Evolutionary conservation across 2,888 invertebrate species (phyloP).

Genomic region (Lasioglossum calceatum): DNA sequence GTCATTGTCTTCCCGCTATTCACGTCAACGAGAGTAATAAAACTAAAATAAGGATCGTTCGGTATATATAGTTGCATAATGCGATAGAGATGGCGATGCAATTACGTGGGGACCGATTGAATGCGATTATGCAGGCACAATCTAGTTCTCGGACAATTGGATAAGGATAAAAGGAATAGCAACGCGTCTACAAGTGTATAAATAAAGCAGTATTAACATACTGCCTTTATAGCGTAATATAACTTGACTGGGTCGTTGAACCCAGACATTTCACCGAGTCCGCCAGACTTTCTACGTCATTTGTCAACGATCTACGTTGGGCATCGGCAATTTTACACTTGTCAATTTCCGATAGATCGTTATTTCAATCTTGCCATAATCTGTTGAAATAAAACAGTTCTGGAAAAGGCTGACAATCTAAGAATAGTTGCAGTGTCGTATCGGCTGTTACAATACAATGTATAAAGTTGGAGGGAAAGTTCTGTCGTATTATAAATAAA

Average conservation of each 20-base stretch:
- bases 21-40: not conserved
- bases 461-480: too few species aligned
- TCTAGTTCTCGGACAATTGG: not conserved
- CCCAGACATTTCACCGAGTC: not conserved
- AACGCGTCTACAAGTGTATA: not conserved
- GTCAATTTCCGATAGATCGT: not conserved
- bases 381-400: too few species aligned
- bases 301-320: not conserved
- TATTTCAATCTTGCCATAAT: too few species aligned
- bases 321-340: not conserved
- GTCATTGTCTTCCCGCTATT: not conserved
- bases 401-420: too few species aligned
- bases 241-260: not conserved
- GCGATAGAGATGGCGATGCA: not conserved
- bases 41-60: not conserved
- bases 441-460: too few species aligned
- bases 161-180: not conserved
- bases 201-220: slow-evolving; percentile 7
- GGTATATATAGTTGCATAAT: slow-evolving; percentile 7
- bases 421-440: too few species aligned
- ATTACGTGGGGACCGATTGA: not conserved
- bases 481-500: too few species aligned
- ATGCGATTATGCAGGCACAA: not conserved
- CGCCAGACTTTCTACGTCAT: not conserved
- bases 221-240: not conserved